Base-by-base conservation (phyloP, 2,888 invertebrate genomes). In the Apamea sordens region DNA sequence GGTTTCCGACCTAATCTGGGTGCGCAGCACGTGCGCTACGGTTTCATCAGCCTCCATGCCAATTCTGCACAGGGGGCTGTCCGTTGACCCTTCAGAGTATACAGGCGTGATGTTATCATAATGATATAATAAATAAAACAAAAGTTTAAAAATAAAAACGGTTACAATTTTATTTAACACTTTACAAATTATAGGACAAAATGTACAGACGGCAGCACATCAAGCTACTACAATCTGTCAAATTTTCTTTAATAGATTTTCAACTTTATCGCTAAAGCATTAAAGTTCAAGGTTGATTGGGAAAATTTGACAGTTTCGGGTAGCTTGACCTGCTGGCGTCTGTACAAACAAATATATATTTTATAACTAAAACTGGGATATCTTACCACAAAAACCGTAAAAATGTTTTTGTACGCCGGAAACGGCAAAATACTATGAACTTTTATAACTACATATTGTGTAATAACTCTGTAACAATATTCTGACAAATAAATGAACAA, bases 101-200 rank as follows among this genome's bases (percentile, higher is more conserved):
- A 21, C 8, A 21, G 8, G 53, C 7, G 6, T 8, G 8, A 8
- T 50, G 50, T 18, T 50, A 6, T 13, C 15, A 50, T 18, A 18
- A 18, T 6, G 0, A 24, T 24, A 3, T 24, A 56, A 56, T 56
- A 10, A 56, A 56, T 56, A 56, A 56, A 56, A 56, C 3, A 24
- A 56, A 56, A 1, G 3, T 56, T 3, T 53, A 53, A 21, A 36
- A 36, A 36, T 47, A 47, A 1, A 44, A 53, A 73, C 15, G 59
- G 21, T 78, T 74, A 82, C 36, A 74, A 79, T 78, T 82, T 78
- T 67, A 84, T 79, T 83, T 1, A 79, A 73, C 69, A 70, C 24
- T 3, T 56, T 56, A 56, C 64, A 61, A 73, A 56, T 7, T 72
- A 77, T 28, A 41, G 11, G 18, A 63, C 21, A 77, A 36, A 15